These are phyloP conservation scores for Archips xylosteana DNA, from an alignment of 2,888 invertebrate genomes.

Conservation along the genomic window DNA sequence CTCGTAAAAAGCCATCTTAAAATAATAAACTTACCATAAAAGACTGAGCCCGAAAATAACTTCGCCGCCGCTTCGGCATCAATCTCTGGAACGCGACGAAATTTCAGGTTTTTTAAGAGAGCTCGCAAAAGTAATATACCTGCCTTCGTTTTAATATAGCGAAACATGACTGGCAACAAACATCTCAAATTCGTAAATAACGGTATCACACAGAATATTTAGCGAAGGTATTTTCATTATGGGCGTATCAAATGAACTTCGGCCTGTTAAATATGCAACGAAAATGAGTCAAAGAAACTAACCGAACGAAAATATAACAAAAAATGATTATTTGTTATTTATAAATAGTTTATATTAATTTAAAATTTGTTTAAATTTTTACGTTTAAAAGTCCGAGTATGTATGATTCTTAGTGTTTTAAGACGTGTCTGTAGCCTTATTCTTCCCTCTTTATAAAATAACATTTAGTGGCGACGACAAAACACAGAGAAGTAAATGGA, in stretches of 20 bases:
- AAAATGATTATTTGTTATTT: neutral
- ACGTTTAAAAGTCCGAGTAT: too few species aligned
- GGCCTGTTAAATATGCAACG: conserved; percentile 4
- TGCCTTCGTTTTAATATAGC: conserved; percentile 21
- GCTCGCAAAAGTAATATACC: conserved; percentile 22
- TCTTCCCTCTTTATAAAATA: too few species aligned
- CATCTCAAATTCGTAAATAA: conserved; percentile 32
- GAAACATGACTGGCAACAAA: conserved; percentile 29
- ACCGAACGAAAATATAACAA: neutral
- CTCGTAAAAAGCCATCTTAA: conserved; percentile 3
- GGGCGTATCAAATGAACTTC: neutral
- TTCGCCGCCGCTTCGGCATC: conserved; percentile 14
- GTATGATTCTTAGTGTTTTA: too few species aligned
- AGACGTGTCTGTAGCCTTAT: too few species aligned
- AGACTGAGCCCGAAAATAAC: conserved; percentile 10
- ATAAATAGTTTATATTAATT: neutral
- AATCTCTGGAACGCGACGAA: conserved; percentile 24
- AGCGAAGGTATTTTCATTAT: conserved; percentile 22
- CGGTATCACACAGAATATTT: conserved; percentile 20
- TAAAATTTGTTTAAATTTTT: too few species aligned
- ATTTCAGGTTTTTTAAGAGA: conserved; percentile 18
- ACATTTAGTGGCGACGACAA: too few species aligned
- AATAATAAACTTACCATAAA: conserved; percentile 32
- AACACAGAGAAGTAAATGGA: too few species aligned
- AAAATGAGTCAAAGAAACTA: neutral